Evolutionary conservation across 2,113 vertebrate species (phyloP), one percentile per base, ranked within the genome.

Genomic region (Equus quagga): DNA sequence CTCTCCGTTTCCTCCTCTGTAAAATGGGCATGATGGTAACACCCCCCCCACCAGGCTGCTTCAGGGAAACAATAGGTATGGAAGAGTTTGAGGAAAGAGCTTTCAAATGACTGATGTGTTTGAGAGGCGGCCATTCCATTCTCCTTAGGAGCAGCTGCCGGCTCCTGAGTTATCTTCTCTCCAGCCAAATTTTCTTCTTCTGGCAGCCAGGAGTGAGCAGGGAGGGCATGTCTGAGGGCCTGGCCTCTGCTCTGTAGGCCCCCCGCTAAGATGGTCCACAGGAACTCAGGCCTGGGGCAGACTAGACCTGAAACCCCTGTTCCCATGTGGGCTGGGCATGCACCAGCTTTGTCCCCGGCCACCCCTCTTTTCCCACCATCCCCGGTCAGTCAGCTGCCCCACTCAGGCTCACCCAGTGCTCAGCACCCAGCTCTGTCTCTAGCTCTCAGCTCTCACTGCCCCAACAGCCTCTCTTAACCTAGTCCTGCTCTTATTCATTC

Each of bases 381-480:
- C 56, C 31, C 31, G 33, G 51, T 9, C 76, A 51, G 76, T 12
- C 1, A 0, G 18, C 51, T 19, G 3, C 8, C 31, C 51, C 24
- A n/a, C 3, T 88, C 3, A 6, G 5, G 69, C 54, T 79, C 6
- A 6, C 56, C 36, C 54, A 33, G 44, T 6, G 1, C 36, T n/a
- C 21, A 44, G 31, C 26, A 4, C 44, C 18, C 81, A 26, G 58
- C 72, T 84, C 91, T 17, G 3, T 8, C 51, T 54, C 33, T 8
- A 33, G 17, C 51, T 67, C 78, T 60, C 19, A 41, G 17, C 3
- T 73, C 92, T 51, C 6, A 70, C 73, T 28, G 10, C 1, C 26
- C 41, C 23, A 11, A 24, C 0, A 0, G 54, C 46, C 6, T 2
- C 28, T 49, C 70, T 36, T 46, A 26, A 9, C 70, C 46, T 5